A percentile compares a stretch with the other conserved stretches of the same genome.
Conservation (phyloP, 2,113 vertebrate species). For the Setophaga kirtlandii region DNA sequence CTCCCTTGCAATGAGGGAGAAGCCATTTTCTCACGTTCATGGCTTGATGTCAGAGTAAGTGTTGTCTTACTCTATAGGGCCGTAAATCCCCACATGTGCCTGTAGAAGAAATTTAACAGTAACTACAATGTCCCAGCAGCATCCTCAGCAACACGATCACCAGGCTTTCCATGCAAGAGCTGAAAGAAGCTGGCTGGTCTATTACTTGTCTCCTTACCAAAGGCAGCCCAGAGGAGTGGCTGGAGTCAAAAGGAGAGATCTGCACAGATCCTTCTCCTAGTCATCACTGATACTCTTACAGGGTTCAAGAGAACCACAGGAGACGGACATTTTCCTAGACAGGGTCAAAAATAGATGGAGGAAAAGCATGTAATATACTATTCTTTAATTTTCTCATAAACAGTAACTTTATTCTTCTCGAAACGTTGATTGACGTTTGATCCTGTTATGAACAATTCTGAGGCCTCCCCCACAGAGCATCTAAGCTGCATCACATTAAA, state of each 20-base stretch:
- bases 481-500: constrained; percentile 40
- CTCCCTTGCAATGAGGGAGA: background rate
- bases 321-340: background rate
- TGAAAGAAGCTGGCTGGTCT: background rate
- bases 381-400: background rate
- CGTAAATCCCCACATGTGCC: background rate
- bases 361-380: background rate
- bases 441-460: background rate
- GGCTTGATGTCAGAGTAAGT: background rate
- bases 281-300: background rate
- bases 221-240: background rate
- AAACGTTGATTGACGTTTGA: constrained; percentile 18
- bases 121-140: background rate
- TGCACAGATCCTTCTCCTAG: background rate
- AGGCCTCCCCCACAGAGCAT: constrained; percentile 41
- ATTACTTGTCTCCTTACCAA: background rate
- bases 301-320: background rate
- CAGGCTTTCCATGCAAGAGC: background rate
- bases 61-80: background rate
- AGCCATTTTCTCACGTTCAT: constrained; percentile 6
- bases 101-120: background rate
- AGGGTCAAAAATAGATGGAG: background rate
- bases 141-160: background rate
- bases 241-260: background rate
- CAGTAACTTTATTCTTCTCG: background rate